Conservation (phyloP, 92 coral and sea anemone species). For the Siderastrea radians region DNA sequence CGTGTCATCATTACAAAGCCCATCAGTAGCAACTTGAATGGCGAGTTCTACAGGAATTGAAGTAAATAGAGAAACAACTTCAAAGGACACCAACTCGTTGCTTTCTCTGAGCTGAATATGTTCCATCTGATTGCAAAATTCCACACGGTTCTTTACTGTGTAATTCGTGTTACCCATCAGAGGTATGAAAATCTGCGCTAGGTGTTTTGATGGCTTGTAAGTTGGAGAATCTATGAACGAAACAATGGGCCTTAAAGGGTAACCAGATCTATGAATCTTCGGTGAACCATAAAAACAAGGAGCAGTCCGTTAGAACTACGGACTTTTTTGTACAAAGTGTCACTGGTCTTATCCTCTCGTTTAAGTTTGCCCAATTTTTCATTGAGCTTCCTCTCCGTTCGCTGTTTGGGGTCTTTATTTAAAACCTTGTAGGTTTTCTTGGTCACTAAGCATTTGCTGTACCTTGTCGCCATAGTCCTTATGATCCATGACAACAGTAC, state of each 20-base stretch:
- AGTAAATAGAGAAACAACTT: conserved; percentile 33
- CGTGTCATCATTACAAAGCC: too few relatives aligned
- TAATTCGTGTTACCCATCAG: conserved; percentile 45
- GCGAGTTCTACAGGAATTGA: conserved; percentile 41
- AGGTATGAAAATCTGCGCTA: conserved; percentile 30
- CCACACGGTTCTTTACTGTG: conserved; percentile 12
- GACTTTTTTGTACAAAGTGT: too few relatives aligned
- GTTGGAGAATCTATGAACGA: not conserved
- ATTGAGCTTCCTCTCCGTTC: not conserved
- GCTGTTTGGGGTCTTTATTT: conserved; percentile 9
- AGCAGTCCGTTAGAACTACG: too few relatives aligned
- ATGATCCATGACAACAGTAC: conserved; percentile 26
- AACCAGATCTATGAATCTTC: too few relatives aligned
- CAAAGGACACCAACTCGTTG: conserved; percentile 31
- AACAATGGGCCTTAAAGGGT: not conserved
- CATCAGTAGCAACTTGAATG: conserved; percentile 12
- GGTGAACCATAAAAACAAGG: too few relatives aligned
- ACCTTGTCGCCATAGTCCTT: conserved; percentile 34
- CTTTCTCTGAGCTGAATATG: conserved; percentile 20
- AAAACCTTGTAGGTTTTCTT: conserved; percentile 15
- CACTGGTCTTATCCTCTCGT: too few relatives aligned
- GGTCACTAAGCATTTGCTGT: conserved; percentile 18
- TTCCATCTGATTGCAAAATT: conserved; percentile 30
- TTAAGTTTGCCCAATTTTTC: not conserved
- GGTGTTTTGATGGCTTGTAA: conserved; percentile 13